Evolutionary conservation across 2,888 invertebrate species (phyloP), one percentile per base, ranked within the genome.

Genomic region (Yponomeuta cagnagella): DNA sequence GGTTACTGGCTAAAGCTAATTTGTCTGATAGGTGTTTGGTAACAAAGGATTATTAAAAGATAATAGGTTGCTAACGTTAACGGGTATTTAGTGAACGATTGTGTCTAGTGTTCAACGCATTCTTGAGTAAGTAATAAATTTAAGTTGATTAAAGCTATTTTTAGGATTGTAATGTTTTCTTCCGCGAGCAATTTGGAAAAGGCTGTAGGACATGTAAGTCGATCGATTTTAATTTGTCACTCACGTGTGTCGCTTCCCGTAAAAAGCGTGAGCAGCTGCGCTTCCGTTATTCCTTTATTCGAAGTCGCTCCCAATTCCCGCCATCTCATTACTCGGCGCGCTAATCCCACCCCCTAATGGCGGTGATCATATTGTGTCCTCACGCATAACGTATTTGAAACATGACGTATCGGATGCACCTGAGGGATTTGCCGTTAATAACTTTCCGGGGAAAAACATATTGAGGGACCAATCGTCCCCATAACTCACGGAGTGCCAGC

Each of bases 291-390:
- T 80, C 82, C 81, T 83, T 86, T 82, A 87, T 89, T 89, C 52
- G 86, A 86, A 86, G 86, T 85, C 82, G 80, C 80, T 88, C 84
- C 86, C 88, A 88, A 89, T 88, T 87, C 84, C 33, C 84, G 82
- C 86, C 89, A 87, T 89, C 90, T 90, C 91, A 91, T 92, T 92
- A 92, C 87, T 83, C 76, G 78, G 76, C 82, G 80, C 80, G 84
- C 85, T 90, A 90, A 90, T 91, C 91, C 90, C 84, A 83, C 79
- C 80, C 81, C 83, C 80, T 89, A 90, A 90, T 90, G 88, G 87
- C 85, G 85, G 89, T 89, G 90, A 90, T 90, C 89, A 87, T 5
- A 58, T 43, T 86, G 86, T 89, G 89, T 89, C 90, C 86, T 87
- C 80, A 79, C 86, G 85, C 83, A 85, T 86, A 85, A 88, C 88